These are phyloP conservation scores for Nasonovia ribisnigri DNA, from an alignment of 2,888 invertebrate genomes.

Conservation along the genomic window DNA sequence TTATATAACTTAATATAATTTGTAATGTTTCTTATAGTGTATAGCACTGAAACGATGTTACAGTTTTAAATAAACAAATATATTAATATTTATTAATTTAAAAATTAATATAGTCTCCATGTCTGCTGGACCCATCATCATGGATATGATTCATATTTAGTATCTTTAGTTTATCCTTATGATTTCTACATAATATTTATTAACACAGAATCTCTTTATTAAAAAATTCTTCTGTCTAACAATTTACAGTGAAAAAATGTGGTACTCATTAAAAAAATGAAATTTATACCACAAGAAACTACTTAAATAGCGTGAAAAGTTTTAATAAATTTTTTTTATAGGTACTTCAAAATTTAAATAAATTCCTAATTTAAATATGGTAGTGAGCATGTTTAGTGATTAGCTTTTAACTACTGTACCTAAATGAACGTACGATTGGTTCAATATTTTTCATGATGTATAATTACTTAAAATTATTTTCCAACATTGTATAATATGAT, in stretches of 20 bases:
- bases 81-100: no score
- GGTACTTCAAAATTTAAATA: background rate
- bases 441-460: background rate
- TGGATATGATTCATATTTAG: background rate
- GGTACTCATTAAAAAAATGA: background rate
- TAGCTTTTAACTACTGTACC: background rate
- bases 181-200: background rate
- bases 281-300: background rate
- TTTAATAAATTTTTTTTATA: background rate
- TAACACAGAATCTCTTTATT: background rate
- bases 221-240: background rate
- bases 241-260: background rate
- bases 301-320: background rate
- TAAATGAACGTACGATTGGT: background rate
- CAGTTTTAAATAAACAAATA: no score
- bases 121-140: background rate
- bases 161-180: background rate
- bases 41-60: background rate
- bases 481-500: background rate
- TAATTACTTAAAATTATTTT: constrained; percentile 10
- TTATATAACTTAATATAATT: background rate
- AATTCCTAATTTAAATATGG: background rate
- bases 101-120: no score
- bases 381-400: background rate
- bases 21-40: background rate